Percentiles rank a stretch among this genome's conserved stretches.
Evolutionary conservation across 2,113 vertebrate species (phyloP).

Genomic region (Nothoprocta pentlandii): DNA sequence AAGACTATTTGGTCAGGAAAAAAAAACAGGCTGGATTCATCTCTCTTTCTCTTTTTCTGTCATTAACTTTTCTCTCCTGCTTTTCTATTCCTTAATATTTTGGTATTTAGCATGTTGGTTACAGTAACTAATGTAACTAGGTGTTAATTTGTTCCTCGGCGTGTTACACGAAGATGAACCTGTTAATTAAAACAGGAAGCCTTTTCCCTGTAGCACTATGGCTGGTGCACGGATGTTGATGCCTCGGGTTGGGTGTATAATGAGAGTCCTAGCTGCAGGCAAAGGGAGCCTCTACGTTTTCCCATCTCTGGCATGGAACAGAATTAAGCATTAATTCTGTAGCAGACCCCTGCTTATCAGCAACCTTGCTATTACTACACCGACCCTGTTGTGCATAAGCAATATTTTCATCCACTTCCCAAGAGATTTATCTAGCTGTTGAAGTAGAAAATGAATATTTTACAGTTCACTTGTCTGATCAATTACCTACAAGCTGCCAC

Average conservation of each 20-base stretch:
- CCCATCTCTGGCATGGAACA: constrained; percentile 69
- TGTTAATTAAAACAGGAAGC: constrained; percentile 83
- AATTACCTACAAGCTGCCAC: constrained; percentile 99
- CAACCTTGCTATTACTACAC: constrained; percentile 87
- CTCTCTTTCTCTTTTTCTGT: neutral
- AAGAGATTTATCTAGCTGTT: constrained; percentile 99
- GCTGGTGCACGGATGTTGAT: constrained; percentile 73
- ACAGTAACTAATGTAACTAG: constrained; percentile 80
- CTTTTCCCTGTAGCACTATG: constrained; percentile 68
- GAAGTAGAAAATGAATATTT: constrained; percentile 99
- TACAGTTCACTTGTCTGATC: constrained; percentile 99
- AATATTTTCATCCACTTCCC: constrained; percentile 96
- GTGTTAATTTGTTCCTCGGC: constrained; percentile 83
- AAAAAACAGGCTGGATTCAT: neutral
- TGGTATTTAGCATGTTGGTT: constrained; percentile 72
- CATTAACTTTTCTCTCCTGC: constrained; percentile 4
- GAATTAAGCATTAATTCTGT: constrained; percentile 83
- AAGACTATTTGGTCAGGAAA: neutral
- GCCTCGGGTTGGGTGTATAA: constrained; percentile 84
- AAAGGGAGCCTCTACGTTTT: constrained; percentile 75
- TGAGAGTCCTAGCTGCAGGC: constrained; percentile 86
- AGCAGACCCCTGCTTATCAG: constrained; percentile 90
- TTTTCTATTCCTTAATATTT: constrained; percentile 67
- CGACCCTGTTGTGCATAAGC: constrained; percentile 94
- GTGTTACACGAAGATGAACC: constrained; percentile 79